Base-by-base conservation (phyloP, 2,113 vertebrate genomes). In the Numida meleagris region DNA sequence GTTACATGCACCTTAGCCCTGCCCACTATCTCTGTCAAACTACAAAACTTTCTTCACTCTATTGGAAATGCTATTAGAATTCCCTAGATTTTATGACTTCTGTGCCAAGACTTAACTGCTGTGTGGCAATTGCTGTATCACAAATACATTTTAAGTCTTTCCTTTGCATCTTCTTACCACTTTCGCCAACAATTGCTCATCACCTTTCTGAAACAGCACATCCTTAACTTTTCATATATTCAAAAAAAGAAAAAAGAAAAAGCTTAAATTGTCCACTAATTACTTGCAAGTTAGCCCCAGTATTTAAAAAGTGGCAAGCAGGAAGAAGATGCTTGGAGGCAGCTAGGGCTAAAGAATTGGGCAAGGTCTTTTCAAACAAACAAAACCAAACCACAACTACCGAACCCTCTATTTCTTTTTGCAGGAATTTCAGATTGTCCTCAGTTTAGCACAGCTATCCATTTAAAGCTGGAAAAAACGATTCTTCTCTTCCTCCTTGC, bases 381-480 rank as follows among this genome's bases (percentile, higher is more conserved):
- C 36, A 40, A 62, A 63, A 27, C 31, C 29, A 77, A 82, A 80
- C 83, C 59, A 9, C 57, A 48, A 55, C 19, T 76, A 62, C 31
- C 88, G 82, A 80, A 40, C 29, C 50, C 36, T 23, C 15, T 62
- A 19, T 82, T 51, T 91, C 46, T 75, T 92, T 25, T 18, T 82
- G 19, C 74, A 90, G 88, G 66, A 88, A 68, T 58, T 87, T 84
- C 87, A 71, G 61, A 72, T 67, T 89, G 58, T 74, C 91, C 84
- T 95, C 76, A 67, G 27, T 34, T 87, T 83, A 43, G 17, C 45
- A 24, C 55, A 72, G 18, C 58, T 65, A 75, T 84, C 95, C 91
- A 79, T 96, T 97, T 97, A 68, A 5, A 33, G 70, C 53, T 90
- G 86, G 84, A 58, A 33, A 45, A 59, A 62, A 83, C 9, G 4